These are phyloP conservation scores for Scopus umbretta DNA, from an alignment of 2,113 vertebrate genomes.

Conservation along the genomic window DNA sequence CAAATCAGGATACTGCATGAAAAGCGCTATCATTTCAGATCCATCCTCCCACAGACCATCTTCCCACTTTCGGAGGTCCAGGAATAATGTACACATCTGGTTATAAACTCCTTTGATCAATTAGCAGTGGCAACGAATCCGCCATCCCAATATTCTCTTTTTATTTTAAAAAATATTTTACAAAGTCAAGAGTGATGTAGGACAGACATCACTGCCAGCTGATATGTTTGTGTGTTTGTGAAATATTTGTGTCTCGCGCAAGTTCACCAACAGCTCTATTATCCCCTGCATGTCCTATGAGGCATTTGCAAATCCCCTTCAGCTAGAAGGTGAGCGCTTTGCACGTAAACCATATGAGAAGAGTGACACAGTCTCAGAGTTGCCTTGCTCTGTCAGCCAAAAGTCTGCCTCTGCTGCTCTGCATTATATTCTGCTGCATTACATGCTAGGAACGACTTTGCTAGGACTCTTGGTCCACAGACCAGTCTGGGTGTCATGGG, in stretches of 20 bases:
- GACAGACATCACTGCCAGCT: neutral
- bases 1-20: too few species aligned
- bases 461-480: neutral
- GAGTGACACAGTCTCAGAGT: neutral
- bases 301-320: conserved; percentile 47
- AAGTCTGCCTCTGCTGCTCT: neutral
- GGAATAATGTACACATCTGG: neutral
- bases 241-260: neutral
- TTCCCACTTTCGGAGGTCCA: neutral
- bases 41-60: neutral
- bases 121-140: neutral
- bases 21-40: too few species aligned
- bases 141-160: neutral
- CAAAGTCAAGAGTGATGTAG: conserved; percentile 9
- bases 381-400: neutral
- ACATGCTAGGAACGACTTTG: neutral
- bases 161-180: conserved; percentile 14
- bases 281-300: conserved; percentile 27
- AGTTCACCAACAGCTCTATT: conserved; percentile 25
- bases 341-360: neutral
- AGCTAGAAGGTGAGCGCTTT: conserved; percentile 16
- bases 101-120: neutral
- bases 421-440: neutral
- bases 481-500: neutral
- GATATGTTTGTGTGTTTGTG: neutral